Percentiles rank a stretch among this genome's conserved stretches.
Evolutionary conservation across 2,113 vertebrate species (phyloP).

Genomic region (Tychaedon coryphoeus): DNA sequence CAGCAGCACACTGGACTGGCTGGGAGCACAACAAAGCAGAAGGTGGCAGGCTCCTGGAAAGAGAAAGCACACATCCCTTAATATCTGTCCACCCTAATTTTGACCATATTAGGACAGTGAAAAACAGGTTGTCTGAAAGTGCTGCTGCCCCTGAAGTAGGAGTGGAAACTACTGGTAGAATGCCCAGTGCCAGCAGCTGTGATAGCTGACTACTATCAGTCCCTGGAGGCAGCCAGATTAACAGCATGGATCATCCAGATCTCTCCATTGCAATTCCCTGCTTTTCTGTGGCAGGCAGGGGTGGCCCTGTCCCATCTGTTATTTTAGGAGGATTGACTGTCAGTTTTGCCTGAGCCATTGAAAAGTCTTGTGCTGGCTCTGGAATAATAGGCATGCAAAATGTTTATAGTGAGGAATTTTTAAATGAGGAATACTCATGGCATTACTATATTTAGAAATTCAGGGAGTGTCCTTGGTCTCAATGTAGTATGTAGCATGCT

Average conservation of each 20-base stretch:
- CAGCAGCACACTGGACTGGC: background rate
- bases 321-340: background rate
- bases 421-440: background rate
- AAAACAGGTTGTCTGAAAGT: conserved; percentile 34
- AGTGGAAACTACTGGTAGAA: conserved; percentile 57
- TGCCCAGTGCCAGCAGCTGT: conserved; percentile 55
- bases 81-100: background rate
- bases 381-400: background rate
- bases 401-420: background rate
- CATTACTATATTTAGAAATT: background rate
- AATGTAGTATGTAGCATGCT: background rate
- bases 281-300: background rate
- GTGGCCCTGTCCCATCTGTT: conserved; percentile 1
- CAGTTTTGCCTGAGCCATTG: background rate
- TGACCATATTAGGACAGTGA: conserved; percentile 24
- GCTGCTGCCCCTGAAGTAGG: conserved; percentile 16
- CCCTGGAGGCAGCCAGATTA: conserved; percentile 39
- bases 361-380: background rate
- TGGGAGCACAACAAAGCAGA: background rate
- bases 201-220: conserved; percentile 20
- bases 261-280: background rate
- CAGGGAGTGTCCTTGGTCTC: background rate
- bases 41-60: background rate
- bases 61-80: background rate
- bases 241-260: background rate